These are phyloP conservation scores for Salvelinus namaycush DNA, from an alignment of 2,113 vertebrate genomes.

Conservation along the genomic window DNA sequence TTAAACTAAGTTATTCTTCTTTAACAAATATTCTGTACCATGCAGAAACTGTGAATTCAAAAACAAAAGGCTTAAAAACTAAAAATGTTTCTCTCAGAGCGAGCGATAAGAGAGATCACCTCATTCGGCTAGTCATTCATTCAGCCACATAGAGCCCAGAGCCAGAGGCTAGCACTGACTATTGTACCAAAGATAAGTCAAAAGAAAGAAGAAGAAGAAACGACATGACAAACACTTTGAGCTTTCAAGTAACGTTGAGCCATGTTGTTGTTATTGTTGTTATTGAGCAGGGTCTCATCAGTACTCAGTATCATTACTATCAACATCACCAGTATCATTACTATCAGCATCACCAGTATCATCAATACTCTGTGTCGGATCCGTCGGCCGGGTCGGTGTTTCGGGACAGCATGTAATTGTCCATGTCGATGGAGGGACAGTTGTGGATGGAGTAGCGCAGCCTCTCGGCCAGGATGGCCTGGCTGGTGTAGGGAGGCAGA, in stretches of 20 bases:
- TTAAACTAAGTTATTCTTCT: not conserved
- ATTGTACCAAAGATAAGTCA: not conserved
- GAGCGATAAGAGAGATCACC: not conserved
- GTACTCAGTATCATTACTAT: not conserved
- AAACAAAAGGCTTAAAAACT: not conserved
- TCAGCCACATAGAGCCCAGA: no score
- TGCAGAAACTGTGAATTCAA: constrained; percentile 15
- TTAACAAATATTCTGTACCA: constrained; percentile 24
- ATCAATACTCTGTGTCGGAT: constrained; percentile 76
- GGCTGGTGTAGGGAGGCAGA: constrained; percentile 79
- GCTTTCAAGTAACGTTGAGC: constrained; percentile 25
- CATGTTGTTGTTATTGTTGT: not conserved
- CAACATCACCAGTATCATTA: no score
- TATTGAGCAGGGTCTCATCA: not conserved
- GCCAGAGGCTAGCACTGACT: not conserved
- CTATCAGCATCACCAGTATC: not conserved
- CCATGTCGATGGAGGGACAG: constrained; percentile 83
- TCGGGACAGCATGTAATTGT: constrained; percentile 83
- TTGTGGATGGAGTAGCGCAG: constrained; percentile 84
- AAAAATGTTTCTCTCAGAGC: not conserved
- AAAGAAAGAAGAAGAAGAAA: not conserved
- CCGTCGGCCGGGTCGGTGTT: constrained; percentile 76
- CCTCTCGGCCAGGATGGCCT: constrained; percentile 75
- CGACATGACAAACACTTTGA: constrained; percentile 23
- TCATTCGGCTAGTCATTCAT: not conserved